Base-by-base conservation (phyloP, 2,797 vertebrate genomes). In the Micrastur ruficollis region DNA sequence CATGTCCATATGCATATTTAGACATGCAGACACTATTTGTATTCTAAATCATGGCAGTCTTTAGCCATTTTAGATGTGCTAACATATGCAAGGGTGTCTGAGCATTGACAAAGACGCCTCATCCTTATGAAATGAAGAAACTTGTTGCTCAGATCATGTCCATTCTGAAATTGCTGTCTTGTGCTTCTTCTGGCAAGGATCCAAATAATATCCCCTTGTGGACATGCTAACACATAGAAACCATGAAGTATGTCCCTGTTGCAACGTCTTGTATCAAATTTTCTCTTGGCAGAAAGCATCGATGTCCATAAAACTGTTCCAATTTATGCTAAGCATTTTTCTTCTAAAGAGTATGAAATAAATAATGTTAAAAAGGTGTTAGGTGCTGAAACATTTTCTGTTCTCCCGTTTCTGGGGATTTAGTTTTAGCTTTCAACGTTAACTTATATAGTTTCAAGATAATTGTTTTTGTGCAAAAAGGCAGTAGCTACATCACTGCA, bases 171-270 rank as follows among this genome's bases (percentile, higher is more conserved):
- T 23, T 78, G 46, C 5, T 31, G 49, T 94, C 74, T 87, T 92
- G 49, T 72, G 32, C 93, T 94, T 94, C 94, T 92, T 49, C 68
- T 93, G 93, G 81, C 86, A 92, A 44, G 58, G 38, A 42, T 86
- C 47, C 62, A 79, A 72, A 58, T 81, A 38, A 55, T 19, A 83
- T 61, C 34, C 42, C 72, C 61, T 75, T 75, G 55, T 63, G 81
- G 65, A 65, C 27, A 40, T 83, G 52, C 68, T 78, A 92, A 47
- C 72, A 65, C 49, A 36, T 38, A 68, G 89, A 68, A 93, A 89
- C 42, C 38, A 55, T 44, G 14, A 83, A 95, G 38, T 65, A 66
- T 55, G 56, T 40, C 46, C 3, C 2, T 63, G 81, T 79, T 26
- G 49, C 81, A 78, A 55, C 59, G 36, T 22, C 50, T 85, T 72